Percentiles rank a stretch among this genome's conserved stretches.
Evolutionary conservation across 2,113 vertebrate species (phyloP).

Genomic region (Psophia crepitans): DNA sequence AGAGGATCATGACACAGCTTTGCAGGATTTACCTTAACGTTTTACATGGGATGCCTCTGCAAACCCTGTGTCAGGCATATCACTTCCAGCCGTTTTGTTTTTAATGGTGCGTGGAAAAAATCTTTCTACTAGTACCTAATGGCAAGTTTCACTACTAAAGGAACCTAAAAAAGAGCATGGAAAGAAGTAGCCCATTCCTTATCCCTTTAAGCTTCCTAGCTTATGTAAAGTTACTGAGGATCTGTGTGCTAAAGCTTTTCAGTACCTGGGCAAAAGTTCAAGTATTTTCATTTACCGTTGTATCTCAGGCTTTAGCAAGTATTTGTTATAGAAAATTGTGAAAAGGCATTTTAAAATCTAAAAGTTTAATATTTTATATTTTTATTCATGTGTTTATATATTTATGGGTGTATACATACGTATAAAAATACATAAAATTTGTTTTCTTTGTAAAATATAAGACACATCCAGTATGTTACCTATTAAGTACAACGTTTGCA

Average conservation of each 20-base stretch:
- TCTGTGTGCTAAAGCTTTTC: not conserved
- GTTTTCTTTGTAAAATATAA: not conserved
- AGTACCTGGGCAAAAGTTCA: not conserved
- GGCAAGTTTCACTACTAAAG: not conserved
- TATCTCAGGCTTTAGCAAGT: not conserved
- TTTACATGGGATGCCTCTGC: not conserved
- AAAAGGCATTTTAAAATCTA: not conserved
- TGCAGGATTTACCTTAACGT: not conserved
- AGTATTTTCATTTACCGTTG: not conserved
- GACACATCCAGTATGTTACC: not conserved
- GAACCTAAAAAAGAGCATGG: not conserved
- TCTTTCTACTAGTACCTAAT: not conserved
- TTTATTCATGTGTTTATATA: not conserved
- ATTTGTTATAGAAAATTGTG: not conserved
- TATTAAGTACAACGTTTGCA: not conserved
- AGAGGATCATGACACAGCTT: not conserved
- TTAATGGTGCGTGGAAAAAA: not conserved
- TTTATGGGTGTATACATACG: not conserved
- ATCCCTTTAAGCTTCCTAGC: too few species aligned
- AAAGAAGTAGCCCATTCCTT: not conserved
- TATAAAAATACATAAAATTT: not conserved
- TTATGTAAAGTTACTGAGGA: not conserved
- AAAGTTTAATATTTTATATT: not conserved
- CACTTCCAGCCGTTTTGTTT: not conserved
- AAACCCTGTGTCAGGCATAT: not conserved